Conservation (phyloP, 1,140 invertebrate genomes). For the Dinoponera quadriceps region DNA sequence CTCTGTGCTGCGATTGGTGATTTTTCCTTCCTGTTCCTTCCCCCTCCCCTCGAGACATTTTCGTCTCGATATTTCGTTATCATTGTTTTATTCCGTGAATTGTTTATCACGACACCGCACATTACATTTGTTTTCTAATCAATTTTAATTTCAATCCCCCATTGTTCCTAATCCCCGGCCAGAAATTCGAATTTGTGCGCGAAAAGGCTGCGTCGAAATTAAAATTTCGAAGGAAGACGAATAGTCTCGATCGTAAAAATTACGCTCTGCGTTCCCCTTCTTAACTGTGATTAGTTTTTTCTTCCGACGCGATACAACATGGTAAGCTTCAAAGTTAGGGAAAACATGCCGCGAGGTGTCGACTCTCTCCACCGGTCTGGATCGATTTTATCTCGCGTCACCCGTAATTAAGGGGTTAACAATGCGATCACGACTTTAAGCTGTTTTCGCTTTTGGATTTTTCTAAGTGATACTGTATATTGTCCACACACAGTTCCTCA, state of each 20-base stretch:
- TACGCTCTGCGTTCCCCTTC: neutral
- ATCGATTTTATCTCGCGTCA: neutral
- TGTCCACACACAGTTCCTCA: constrained; percentile 7
- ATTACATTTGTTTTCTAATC: neutral
- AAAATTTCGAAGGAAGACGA: neutral
- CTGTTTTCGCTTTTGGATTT: constrained; percentile 8
- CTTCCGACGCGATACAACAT: no score
- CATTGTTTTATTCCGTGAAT: neutral
- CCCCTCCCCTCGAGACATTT: neutral
- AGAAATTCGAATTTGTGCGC: neutral
- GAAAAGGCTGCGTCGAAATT: neutral
- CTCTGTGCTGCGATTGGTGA: neutral
- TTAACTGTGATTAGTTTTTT: neutral
- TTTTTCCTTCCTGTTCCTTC: neutral
- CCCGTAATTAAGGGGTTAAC: constrained; percentile 10
- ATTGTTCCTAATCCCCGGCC: no score
- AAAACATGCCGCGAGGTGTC: neutral
- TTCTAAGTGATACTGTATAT: neutral
- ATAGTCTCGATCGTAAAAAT: neutral
- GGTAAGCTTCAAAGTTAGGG: neutral
- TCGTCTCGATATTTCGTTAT: constrained; percentile 10
- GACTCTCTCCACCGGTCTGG: neutral
- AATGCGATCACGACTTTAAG: neutral
- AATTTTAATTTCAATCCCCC: neutral
- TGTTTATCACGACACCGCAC: neutral